Evolutionary conservation across 2,113 vertebrate genomes (phyloP).

Genomic region (Phalacrocorax aristotelis): DNA sequence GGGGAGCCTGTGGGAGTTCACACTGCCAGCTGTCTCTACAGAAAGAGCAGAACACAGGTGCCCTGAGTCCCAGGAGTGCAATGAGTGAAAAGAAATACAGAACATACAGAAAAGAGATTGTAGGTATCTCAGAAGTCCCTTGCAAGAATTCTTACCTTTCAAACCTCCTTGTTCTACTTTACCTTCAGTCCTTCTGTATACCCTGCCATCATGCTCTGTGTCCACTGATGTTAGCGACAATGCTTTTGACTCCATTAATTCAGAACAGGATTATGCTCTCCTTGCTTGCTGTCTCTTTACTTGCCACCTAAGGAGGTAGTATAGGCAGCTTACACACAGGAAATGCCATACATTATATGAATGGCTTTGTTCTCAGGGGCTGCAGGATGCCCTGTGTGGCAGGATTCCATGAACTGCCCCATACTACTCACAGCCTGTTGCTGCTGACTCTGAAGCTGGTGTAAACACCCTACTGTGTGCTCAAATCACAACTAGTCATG

Average conservation of each 20-base stretch:
- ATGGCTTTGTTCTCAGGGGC: background rate
- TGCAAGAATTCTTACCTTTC: background rate
- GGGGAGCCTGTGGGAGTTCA: background rate
- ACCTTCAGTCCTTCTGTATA: background rate
- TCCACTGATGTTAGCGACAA: background rate
- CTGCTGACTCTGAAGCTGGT: background rate
- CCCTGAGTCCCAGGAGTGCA: background rate
- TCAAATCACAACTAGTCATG: background rate
- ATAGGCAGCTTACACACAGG: background rate
- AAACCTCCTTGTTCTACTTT: background rate
- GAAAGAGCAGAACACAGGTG: background rate
- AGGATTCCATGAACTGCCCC: background rate
- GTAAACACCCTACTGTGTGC: background rate
- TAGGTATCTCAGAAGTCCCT: background rate
- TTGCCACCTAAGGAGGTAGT: background rate
- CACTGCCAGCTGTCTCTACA: background rate
- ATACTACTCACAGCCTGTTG: background rate
- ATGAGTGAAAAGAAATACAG: background rate
- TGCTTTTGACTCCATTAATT: background rate
- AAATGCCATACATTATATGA: background rate
- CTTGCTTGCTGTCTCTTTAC: background rate
- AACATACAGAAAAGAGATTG: background rate
- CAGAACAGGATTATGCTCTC: background rate
- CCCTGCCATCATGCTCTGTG: background rate
- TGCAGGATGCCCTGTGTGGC: background rate